Evolutionary conservation across 2,888 invertebrate species (phyloP), one percentile per base, ranked within the genome.

Genomic region (Tipula helvola): DNA sequence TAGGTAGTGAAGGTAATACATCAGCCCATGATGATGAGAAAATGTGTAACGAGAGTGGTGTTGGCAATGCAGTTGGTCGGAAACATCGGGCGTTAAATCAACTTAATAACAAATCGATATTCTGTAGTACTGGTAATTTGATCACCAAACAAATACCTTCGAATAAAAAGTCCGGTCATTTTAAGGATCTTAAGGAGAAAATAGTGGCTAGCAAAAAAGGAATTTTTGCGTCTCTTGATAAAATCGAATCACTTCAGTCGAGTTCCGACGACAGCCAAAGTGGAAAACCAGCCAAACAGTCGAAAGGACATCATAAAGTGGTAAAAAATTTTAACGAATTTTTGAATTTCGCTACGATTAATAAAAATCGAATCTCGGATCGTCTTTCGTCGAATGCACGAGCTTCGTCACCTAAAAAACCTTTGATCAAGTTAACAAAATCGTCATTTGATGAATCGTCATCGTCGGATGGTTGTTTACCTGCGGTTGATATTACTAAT

Each of bases 311-410:
- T 10, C 92, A 92, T 47, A 91, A 91, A 86, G 92, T 94, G 10
- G 96, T 97, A 2, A 96, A 95, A 91, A 97, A 97, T 91, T 92
- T 97, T 52, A 96, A 96, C 89, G 97, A 97, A 91, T 97, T 97
- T 90, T 92, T 96, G 0, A 96, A 95, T 89, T 95, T 97, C 89
- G 94, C 96, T 0, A 93, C 94, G 2, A 92, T 93, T 1, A 95
- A 94, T 90, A 95, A 95, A 90, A 93, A 91, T 89, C 93, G 93
- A 88, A 91, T 93, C 83, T 92, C 92, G 3, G 90, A 91, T 88
- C 90, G 89, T 13, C 85, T 88, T 85, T 47, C 87, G 8, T 87
- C 87, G 36, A 87, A 42, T 86, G 28, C 42, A 5, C 36, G 57
- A n/a, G 16, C 41, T 13, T 3, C 41, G 39, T 83, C 42, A 18